Conservation (phyloP, 2,113 vertebrate genomes). For the Formicarius rufipectus region DNA sequence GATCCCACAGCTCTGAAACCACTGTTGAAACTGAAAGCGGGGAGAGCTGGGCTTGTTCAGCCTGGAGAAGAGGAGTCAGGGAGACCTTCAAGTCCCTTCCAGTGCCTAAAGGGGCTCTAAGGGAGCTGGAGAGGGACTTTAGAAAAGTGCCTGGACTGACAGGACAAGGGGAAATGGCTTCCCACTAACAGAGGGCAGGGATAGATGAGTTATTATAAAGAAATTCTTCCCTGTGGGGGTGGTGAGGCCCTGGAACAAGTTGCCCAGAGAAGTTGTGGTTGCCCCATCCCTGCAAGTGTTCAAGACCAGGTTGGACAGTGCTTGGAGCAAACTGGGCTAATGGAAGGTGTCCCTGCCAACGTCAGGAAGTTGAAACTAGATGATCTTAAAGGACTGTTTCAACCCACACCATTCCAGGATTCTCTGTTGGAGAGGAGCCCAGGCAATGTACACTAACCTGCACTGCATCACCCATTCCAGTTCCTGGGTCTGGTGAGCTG, state of each 20-base stretch:
- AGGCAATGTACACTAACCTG: neutral
- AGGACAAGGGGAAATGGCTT: neutral
- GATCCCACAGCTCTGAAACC: neutral
- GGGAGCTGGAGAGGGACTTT: neutral
- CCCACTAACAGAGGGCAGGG: neutral
- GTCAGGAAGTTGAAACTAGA: neutral
- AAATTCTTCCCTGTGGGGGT: neutral
- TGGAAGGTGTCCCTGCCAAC: neutral
- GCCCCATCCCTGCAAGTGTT: neutral
- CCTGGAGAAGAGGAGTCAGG: neutral
- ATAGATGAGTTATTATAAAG: neutral
- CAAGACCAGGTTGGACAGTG: neutral
- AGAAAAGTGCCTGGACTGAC: neutral
- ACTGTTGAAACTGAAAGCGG: neutral
- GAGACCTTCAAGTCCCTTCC: neutral
- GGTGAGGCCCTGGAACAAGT: too few relatives aligned
- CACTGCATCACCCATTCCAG: neutral
- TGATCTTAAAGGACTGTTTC: neutral
- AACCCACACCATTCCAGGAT: neutral
- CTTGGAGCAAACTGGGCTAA: neutral
- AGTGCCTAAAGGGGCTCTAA: neutral
- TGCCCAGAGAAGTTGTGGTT: neutral
- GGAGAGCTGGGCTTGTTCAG: neutral
- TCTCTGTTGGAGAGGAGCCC: neutral
- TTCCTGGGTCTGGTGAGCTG: neutral